phyloP scores from a whole-genome alignment of 1,140 invertebrate species.

The Rhagoletis zephyria region DNA sequence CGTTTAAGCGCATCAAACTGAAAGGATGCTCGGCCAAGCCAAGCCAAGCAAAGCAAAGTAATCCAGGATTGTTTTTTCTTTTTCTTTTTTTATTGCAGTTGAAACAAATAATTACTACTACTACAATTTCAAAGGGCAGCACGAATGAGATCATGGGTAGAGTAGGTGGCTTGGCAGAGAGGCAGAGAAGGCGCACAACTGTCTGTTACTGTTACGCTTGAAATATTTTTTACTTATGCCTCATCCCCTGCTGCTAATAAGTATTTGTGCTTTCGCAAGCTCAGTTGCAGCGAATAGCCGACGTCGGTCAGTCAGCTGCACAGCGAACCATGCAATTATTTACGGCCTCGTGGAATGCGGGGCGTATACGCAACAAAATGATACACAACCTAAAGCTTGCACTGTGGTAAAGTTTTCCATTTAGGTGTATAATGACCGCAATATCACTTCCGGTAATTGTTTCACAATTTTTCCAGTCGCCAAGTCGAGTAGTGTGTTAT shows the following conservation, averaged over 20 bases:
- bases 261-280: not conserved
- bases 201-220: not conserved
- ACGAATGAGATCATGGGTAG: not conserved
- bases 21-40: not conserved
- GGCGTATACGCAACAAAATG: not conserved
- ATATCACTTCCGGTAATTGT: too few species aligned
- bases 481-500: too few species aligned
- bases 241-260: not conserved
- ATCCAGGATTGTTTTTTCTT: not conserved
- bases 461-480: too few species aligned
- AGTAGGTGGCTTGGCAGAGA: too few species aligned
- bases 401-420: too few species aligned
- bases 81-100: not conserved
- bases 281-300: not conserved
- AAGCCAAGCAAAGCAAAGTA: not conserved
- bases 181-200: too few species aligned
- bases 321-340: not conserved
- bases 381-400: not conserved
- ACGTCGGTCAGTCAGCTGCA: not conserved
- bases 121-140: slow-evolving; percentile 4
- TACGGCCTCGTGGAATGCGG: not conserved
- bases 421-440: too few species aligned
- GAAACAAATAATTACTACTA: slow-evolving; percentile 26
- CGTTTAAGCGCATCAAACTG: not conserved
- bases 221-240: not conserved